These are phyloP conservation scores for Limonius californicus DNA, from an alignment of 1,140 invertebrate genomes.

Conservation along the genomic window DNA sequence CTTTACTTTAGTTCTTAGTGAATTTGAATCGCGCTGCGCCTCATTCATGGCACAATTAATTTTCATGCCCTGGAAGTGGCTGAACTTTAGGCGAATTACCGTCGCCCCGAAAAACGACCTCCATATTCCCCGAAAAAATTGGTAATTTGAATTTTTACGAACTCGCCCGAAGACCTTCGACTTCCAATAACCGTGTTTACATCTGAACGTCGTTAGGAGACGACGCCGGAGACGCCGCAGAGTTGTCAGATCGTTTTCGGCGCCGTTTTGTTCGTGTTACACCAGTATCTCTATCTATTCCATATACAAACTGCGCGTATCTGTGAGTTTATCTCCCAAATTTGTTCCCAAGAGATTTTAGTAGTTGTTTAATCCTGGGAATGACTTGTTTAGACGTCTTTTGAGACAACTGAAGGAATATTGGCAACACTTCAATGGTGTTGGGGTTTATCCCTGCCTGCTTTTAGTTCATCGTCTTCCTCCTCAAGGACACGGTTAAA, in stretches of 20 bases:
- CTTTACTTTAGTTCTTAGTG: conserved; percentile 14
- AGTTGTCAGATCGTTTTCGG: conserved; percentile 14
- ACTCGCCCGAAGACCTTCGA: too few relatives aligned
- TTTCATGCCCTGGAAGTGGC: not conserved
- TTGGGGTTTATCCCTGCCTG: too few relatives aligned
- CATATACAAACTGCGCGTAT: conserved; percentile 5
- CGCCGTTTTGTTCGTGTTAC: conserved; percentile 6
- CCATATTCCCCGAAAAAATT: too few relatives aligned
- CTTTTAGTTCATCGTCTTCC: too few relatives aligned
- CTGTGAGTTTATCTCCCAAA: conserved; percentile 17
- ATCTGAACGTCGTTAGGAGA: conserved; percentile 3
- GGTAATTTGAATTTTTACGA: too few relatives aligned
- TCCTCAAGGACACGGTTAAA: too few relatives aligned
- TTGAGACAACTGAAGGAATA: conserved; percentile 7
- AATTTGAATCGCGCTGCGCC: conserved; percentile 12
- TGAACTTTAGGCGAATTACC: too few relatives aligned
- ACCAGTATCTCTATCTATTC: not conserved
- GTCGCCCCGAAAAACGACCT: too few relatives aligned
- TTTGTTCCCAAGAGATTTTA: conserved; percentile 16
- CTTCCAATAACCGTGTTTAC: conserved; percentile 4
- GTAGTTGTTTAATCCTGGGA: conserved; percentile 19
- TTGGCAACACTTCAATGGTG: not conserved
- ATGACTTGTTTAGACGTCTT: conserved; percentile 21
- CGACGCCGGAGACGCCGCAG: not conserved
- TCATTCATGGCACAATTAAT: conserved; percentile 4